phyloP scores from a whole-genome alignment of 2,888 invertebrate genomes.

The Tachina fera region DNA sequence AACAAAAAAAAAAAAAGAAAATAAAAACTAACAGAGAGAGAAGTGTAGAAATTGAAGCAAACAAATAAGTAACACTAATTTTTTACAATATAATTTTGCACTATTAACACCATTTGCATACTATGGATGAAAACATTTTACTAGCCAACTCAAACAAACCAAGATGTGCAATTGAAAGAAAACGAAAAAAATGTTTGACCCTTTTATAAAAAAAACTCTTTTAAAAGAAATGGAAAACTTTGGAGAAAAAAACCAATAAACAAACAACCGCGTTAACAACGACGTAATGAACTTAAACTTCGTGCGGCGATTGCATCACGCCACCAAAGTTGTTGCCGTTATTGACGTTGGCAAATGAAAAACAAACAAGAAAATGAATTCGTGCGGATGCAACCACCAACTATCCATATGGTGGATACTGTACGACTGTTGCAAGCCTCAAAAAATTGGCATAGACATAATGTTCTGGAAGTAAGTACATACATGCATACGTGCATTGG shows the following conservation, averaged over 20 bases:
- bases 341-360: background rate
- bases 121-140: background rate
- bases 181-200: conserved; percentile 49
- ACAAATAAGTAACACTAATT: conserved; percentile 21
- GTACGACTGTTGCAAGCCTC: background rate
- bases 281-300: conserved; percentile 68
- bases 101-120: conserved; percentile 65
- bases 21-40: background rate
- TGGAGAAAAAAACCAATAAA: background rate
- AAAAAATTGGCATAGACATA: background rate
- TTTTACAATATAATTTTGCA: conserved; percentile 38
- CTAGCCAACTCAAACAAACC: conserved; percentile 5
- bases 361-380: background rate
- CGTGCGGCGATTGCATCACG: conserved; percentile 65
- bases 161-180: background rate
- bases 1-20: conserved; percentile 35
- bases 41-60: conserved; percentile 20
- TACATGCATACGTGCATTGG: too few species aligned
- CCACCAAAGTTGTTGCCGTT: conserved; percentile 15
- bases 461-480: too few species aligned
- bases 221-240: conserved; percentile 4
- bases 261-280: conserved; percentile 55
- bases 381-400: background rate
- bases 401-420: background rate
- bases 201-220: conserved; percentile 37